Base-by-base conservation (phyloP, 2,888 invertebrate species). In the Rhagophthalmus giganteus region DNA sequence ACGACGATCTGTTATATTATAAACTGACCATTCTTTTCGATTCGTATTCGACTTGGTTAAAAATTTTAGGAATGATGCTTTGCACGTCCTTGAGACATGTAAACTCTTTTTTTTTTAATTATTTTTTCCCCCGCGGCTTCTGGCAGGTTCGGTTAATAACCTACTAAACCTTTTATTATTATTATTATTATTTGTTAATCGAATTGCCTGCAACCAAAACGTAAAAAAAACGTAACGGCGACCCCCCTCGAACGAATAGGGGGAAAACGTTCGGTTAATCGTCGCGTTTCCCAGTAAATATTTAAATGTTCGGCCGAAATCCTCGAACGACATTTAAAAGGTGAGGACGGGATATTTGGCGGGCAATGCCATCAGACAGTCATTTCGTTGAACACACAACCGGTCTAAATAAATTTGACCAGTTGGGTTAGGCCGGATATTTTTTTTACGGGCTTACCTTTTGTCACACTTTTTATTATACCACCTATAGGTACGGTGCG, bases 301-400 rank as follows among this genome's bases (percentile, higher is more conserved):
- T n/a, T n/a, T n/a, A 12, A 13, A 41, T 31, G 55, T 58, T 58
- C 58, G 53, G 58, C 50, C 51, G 55, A 50, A 38, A 49, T 31
- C 44, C 49, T 32, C 32, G 46, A 42, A 45, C 51, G n/a, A n/a
- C n/a, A n/a, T n/a, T n/a, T n/a, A n/a, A n/a, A n/a, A n/a, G n/a
- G n/a, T n/a, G n/a, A n/a, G 37, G 47, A 49, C 41, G 35, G 52
- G 55, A 59, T 62, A 57, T 60, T 62, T 59, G 60, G 59, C 62
- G 62, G 60, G 54, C 60, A 58, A 60, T 62, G 62, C 56, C 60
- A 59, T 55, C 53, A 49, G 47, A 39, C 45, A 54, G 47, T 35
- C 41, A 35, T 49, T 57, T 58, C 58, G 50, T 53, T 55, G 55
- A 54, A 54, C 54, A 46, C 49, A 47, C 52, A 59, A 58, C 61